These are phyloP conservation scores for Climacteris rufus DNA, from an alignment of 2,113 vertebrate species.

Conservation along the genomic window DNA sequence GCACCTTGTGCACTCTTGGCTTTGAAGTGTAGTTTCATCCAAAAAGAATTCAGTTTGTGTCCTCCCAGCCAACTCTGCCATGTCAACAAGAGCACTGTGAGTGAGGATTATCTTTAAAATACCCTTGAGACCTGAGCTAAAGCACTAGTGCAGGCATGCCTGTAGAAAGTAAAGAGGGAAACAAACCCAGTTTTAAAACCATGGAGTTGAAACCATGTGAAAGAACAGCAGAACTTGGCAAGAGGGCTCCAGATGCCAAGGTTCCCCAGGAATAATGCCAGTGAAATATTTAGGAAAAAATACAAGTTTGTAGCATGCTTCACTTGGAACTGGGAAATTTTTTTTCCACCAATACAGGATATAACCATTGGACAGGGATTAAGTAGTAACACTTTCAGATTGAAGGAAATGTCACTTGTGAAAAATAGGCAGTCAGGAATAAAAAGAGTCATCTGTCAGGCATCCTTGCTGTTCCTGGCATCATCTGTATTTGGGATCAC, in stretches of 20 bases:
- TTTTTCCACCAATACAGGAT: not conserved
- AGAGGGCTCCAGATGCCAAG: not conserved
- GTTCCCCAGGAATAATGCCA: not conserved
- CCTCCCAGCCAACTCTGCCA: not conserved
- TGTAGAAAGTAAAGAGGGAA: not conserved
- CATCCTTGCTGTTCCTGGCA: not conserved
- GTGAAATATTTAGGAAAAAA: not conserved
- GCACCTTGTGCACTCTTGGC: accelerated
- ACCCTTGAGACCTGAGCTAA: not conserved
- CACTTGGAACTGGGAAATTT: not conserved
- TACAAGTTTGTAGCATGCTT: not conserved
- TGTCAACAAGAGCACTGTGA: not conserved
- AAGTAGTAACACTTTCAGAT: not conserved
- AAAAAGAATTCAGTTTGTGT: not conserved
- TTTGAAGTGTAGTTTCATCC: not conserved
- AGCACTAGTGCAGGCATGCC: not conserved
- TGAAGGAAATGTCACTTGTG: not conserved
- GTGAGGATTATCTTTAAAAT: not conserved
- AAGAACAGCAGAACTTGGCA: not conserved
- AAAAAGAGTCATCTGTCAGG: not conserved
- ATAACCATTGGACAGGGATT: not conserved
- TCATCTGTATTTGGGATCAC: not conserved
- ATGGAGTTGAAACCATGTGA: not conserved
- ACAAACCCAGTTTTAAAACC: not conserved
- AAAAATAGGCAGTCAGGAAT: not conserved